These are phyloP conservation scores for Lacerta viridis DNA, from an alignment of 2,797 vertebrate genomes.

Conservation along the genomic window DNA sequence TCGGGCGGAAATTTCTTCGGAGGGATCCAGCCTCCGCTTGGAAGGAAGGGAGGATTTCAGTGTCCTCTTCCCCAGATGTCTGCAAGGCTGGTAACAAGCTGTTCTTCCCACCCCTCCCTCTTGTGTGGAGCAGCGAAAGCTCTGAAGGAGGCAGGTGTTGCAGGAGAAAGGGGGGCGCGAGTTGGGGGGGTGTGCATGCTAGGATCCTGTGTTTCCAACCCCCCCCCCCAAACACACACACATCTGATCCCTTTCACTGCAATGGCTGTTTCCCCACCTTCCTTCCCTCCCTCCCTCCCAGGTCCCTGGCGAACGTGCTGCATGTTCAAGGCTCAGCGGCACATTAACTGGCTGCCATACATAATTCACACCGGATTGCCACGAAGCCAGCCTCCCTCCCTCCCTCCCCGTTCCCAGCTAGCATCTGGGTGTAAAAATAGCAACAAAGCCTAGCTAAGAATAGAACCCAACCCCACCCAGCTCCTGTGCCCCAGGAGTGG, in stretches of 20 bases:
- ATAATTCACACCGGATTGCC: constrained; percentile 29
- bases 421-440: constrained; percentile 29
- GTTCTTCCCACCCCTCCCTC: background rate
- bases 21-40: background rate
- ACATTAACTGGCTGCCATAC: background rate
- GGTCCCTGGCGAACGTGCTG: rapidly evolving
- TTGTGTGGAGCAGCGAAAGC: background rate
- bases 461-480: background rate
- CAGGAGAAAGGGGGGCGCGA: no score
- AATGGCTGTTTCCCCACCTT: no score
- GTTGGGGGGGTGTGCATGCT: no score
- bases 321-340: no score
- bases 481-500: background rate
- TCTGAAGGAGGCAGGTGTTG: background rate
- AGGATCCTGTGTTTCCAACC: background rate
- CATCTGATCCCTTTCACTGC: no score
- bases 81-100: no score
- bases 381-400: background rate
- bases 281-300: background rate
- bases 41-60: background rate
- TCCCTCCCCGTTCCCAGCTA: no score
- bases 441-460: background rate
- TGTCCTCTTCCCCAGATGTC: background rate
- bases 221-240: no score
- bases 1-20: background rate